Conservation (phyloP, 2,113 vertebrate species). For the Callipepla californica region DNA sequence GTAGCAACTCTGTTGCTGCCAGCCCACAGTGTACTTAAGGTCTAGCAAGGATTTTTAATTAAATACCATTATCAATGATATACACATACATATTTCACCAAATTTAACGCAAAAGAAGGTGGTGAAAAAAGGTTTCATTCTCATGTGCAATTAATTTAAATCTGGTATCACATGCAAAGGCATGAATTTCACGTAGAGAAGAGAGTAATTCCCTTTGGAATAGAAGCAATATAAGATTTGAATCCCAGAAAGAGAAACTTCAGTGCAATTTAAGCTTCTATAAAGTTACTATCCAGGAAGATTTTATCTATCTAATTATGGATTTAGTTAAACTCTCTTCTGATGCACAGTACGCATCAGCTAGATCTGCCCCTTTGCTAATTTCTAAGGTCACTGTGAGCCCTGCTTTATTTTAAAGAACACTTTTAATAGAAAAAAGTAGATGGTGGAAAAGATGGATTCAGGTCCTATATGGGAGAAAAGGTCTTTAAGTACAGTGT, state of each 20-base stretch:
- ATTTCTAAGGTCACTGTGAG: neutral
- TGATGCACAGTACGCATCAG: fast-evolving
- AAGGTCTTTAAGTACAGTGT: neutral
- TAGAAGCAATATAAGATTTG: neutral
- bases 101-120: neutral
- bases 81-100: neutral
- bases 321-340: neutral
- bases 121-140: neutral
- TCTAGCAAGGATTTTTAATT: neutral
- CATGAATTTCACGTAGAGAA: neutral
- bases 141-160: neutral
- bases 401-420: neutral
- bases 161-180: neutral
- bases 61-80: neutral
- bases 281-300: neutral
- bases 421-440: neutral
- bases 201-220: constrained; percentile 8
- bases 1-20: neutral
- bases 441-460: neutral
- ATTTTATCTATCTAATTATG: neutral
- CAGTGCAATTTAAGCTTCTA: neutral
- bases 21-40: neutral
- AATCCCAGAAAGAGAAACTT: neutral
- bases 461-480: neutral
- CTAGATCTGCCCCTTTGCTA: neutral